Evolutionary conservation across 2,797 vertebrate species (phyloP).

Genomic region (Staurois parvus): DNA sequence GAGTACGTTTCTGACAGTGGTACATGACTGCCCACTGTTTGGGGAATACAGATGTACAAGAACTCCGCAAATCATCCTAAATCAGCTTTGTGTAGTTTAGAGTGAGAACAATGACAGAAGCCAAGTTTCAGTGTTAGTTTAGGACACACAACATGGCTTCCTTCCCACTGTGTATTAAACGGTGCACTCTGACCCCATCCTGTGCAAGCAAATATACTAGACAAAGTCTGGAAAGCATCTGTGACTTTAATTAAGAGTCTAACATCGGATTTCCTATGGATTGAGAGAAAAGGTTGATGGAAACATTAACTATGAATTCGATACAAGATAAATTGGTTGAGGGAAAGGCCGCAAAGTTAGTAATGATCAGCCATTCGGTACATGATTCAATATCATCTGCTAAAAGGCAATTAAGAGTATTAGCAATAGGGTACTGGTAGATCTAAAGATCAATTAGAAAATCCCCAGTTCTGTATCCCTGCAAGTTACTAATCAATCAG

Average conservation of each 20-base stretch:
- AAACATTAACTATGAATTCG: conserved; percentile 52
- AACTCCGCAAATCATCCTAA: too few relatives aligned
- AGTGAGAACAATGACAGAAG: too few relatives aligned
- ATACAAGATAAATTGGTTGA: conserved; percentile 32
- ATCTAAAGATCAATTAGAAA: conserved; percentile 51
- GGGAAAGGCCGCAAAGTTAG: conserved; percentile 27
- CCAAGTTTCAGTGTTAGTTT: too few relatives aligned
- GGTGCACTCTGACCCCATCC: background rate
- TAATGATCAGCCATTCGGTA: conserved; percentile 9
- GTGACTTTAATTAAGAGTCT: conserved; percentile 12
- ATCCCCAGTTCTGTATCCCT: conserved; percentile 33
- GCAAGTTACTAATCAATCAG: conserved; percentile 42
- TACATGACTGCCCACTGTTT: too few relatives aligned
- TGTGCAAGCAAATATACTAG: background rate
- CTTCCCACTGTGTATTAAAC: background rate
- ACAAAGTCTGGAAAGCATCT: conserved; percentile 21
- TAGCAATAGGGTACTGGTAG: conserved; percentile 37
- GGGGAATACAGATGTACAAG: too few relatives aligned
- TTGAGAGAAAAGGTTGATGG: conserved; percentile 1
- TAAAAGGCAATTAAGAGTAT: conserved; percentile 54
- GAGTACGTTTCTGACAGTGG: too few relatives aligned
- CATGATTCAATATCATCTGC: conserved; percentile 47
- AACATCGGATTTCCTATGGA: conserved; percentile 25
- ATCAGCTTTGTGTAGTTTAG: too few relatives aligned
- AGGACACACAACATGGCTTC: background rate